These are phyloP conservation scores for Salpingus planirostris DNA, from an alignment of 2,888 invertebrate species.

Conservation along the genomic window DNA sequence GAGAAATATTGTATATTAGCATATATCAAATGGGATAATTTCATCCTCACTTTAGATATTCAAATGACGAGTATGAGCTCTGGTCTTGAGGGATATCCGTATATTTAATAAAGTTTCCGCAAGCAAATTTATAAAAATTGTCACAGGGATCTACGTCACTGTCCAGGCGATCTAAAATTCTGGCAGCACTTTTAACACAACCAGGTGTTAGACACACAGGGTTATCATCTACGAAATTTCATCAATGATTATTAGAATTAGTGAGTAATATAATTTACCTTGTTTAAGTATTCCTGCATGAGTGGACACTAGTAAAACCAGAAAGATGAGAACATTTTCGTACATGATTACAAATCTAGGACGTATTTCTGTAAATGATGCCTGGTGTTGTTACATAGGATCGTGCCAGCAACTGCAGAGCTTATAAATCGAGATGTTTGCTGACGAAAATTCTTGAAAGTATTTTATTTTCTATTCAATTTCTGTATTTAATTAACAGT, in stretches of 20 bases:
- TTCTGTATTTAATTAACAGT: too few species aligned
- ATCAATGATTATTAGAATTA: background rate
- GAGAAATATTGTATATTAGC: background rate
- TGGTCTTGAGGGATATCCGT: background rate
- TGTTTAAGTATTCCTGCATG: slow-evolving; percentile 3
- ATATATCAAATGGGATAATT: background rate
- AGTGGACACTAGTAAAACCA: slow-evolving; percentile 1
- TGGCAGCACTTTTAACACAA: slow-evolving; percentile 46
- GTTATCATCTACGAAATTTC: background rate
- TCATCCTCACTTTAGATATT: background rate
- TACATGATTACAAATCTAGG: too few species aligned
- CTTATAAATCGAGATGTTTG: too few species aligned
- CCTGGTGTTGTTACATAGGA: too few species aligned
- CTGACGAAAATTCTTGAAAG: too few species aligned
- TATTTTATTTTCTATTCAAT: too few species aligned
- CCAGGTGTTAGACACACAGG: slow-evolving; percentile 12
- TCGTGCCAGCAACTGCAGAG: too few species aligned
- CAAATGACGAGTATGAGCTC: background rate
- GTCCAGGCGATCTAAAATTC: slow-evolving; percentile 41
- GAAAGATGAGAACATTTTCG: background rate
- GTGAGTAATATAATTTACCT: background rate
- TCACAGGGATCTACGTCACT: slow-evolving; percentile 60
- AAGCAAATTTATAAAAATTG: slow-evolving; percentile 65
- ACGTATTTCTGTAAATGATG: too few species aligned
- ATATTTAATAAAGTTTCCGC: slow-evolving; percentile 41